Evolutionary conservation across 2,113 vertebrate species (phyloP).

Genomic region (Litocranius walleri): DNA sequence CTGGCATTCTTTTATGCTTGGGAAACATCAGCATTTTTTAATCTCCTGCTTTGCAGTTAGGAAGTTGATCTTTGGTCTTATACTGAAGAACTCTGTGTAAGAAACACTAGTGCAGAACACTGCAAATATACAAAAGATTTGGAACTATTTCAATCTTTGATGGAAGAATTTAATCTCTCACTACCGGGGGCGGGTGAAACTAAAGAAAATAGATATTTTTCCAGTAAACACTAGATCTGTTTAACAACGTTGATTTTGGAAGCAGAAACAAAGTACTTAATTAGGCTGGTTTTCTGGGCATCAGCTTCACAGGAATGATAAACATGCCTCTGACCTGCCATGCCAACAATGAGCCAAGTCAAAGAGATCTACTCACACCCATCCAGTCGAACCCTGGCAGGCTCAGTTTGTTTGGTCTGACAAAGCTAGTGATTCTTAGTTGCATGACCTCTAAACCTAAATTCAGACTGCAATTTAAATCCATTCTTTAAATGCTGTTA

Average conservation of each 20-base stretch:
- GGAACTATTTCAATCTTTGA: not conserved
- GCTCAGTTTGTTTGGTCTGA: not conserved
- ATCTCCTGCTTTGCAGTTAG: not conserved
- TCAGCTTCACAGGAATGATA: not conserved
- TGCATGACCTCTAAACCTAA: not conserved
- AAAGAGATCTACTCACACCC: not conserved
- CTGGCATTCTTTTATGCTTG: not conserved
- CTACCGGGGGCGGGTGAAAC: not conserved
- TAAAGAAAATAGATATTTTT: not conserved
- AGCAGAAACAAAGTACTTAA: constrained; percentile 6
- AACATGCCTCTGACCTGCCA: not conserved
- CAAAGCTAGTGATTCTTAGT: not conserved
- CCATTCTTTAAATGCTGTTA: not conserved
- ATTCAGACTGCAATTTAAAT: not conserved
- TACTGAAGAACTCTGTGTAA: not conserved
- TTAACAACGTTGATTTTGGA: constrained; percentile 2
- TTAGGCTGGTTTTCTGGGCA: not conserved
- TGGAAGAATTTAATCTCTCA: not conserved
- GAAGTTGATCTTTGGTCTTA: not conserved
- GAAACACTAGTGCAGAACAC: not conserved
- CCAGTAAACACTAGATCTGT: not conserved
- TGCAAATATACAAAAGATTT: not conserved
- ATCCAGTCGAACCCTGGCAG: not conserved
- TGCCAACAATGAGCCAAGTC: not conserved
- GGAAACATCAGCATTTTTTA: not conserved